Percentiles rank a stretch among this genome's conserved stretches.
phyloP scores from a whole-genome alignment of 2,888 invertebrate species.

The Nomada goodeniana region DNA sequence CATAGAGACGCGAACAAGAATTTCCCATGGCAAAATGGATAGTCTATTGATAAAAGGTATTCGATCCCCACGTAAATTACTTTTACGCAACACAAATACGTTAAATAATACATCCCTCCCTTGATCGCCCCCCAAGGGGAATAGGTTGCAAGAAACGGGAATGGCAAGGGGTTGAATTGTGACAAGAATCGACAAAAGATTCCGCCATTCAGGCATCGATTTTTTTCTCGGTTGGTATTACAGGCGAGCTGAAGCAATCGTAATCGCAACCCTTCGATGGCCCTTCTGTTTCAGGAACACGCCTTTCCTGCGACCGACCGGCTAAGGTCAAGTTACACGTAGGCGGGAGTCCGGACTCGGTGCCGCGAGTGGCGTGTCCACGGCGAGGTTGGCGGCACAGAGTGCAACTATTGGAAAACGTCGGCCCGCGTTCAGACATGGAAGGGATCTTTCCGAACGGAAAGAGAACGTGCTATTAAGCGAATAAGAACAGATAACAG shows the following conservation, averaged over 20 bases:
- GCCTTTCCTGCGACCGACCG: constrained; percentile 47
- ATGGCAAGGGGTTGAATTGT: neutral
- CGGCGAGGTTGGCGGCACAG: constrained; percentile 27
- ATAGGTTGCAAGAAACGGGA: neutral
- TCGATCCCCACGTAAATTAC: neutral
- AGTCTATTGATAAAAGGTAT: neutral
- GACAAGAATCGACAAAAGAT: neutral
- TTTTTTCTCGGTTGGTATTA: neutral
- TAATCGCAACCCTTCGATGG: constrained; percentile 22
- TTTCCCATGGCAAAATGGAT: neutral
- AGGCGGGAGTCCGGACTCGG: constrained; percentile 35
- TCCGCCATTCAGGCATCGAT: neutral
- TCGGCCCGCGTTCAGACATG: constrained; percentile 33
- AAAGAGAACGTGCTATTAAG: constrained; percentile 20
- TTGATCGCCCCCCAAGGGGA: neutral
- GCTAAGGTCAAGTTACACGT: constrained; percentile 60
- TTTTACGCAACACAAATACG: neutral
- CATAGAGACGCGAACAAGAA: constrained; percentile 16
- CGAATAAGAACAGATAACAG: constrained; percentile 7
- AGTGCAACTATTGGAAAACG: constrained; percentile 48
- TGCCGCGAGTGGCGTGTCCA: constrained; percentile 18
- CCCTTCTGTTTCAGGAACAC: constrained; percentile 45
- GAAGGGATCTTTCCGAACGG: constrained; percentile 31
- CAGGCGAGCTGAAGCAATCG: neutral
- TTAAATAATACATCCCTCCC: too few relatives aligned